Evolutionary conservation across 2,888 invertebrate species (phyloP).

Genomic region (Fragum whitleyi): DNA sequence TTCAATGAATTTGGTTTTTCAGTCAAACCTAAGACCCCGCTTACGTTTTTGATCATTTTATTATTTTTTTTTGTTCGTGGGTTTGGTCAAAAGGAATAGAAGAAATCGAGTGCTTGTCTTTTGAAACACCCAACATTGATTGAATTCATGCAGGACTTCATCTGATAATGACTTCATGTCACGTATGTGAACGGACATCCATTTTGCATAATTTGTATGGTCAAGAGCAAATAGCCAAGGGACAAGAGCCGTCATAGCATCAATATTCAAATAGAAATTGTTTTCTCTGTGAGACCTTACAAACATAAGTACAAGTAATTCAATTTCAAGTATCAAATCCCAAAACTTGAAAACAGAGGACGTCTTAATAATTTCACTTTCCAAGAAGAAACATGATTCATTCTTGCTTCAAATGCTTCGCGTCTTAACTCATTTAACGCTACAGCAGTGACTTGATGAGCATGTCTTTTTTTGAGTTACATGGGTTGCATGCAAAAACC

Average conservation of each 20-base stretch:
- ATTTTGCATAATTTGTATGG: constrained; percentile 64
- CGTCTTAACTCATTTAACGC: too few relatives aligned
- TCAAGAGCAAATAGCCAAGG: constrained; percentile 49
- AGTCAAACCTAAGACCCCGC: constrained; percentile 61
- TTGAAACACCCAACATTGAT: constrained; percentile 51
- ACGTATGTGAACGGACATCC: constrained; percentile 62
- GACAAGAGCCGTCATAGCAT: constrained; percentile 22
- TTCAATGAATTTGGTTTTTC: constrained; percentile 59
- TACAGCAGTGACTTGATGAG: constrained; percentile 68
- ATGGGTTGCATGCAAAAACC: constrained; percentile 53
- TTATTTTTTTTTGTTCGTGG: constrained; percentile 65
- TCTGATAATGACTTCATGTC: constrained; percentile 60
- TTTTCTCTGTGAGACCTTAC: too few relatives aligned
- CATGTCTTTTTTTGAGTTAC: constrained; percentile 56
- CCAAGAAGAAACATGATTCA: background rate
- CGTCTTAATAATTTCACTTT: too few relatives aligned
- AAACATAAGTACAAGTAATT: too few relatives aligned
- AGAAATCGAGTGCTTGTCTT: constrained; percentile 58
- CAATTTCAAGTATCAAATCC: background rate
- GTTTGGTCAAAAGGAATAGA: constrained; percentile 65
- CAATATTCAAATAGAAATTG: constrained; percentile 33
- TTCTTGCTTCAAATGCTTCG: background rate
- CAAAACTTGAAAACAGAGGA: background rate
- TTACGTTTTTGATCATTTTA: constrained; percentile 67
- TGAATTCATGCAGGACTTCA: constrained; percentile 47